Evolutionary conservation across 1,140 invertebrate species (phyloP), one percentile per base, ranked within the genome.

Genomic region (Zelostemma sp.): DNA sequence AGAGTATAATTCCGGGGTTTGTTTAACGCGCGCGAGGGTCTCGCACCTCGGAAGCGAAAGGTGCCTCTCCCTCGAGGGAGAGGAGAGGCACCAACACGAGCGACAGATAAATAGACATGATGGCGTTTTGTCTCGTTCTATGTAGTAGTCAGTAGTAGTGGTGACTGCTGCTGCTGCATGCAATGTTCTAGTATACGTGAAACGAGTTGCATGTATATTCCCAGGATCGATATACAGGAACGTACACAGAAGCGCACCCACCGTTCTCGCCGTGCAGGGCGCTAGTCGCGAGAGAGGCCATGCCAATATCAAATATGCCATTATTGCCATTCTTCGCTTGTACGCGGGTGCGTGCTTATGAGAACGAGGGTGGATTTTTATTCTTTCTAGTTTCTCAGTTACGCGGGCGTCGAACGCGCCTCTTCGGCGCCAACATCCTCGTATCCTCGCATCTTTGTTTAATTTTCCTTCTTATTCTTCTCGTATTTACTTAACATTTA

Each of bases 181-280:
- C n/a, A n/a, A n/a, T n/a, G n/a, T n/a, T n/a, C n/a, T n/a, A n/a
- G 35, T 38, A 3, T 14, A 38, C 53, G 56, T 14, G 46, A 6
- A 47, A 14, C 2, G 40, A 21, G 50, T 40, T 18, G 17, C 12
- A 65, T 64, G 68, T 75, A 69, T 69, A 73, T 75, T 78, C 74
- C 69, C 77, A 69, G 68, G 78, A 80, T 80, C 78, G 77, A 79
- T 80, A 80, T 75, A 80, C 21, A 74, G 75, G 77, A 71, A 79
- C 75, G 75, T 75, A 73, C 74, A 28, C 19, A 28, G 14, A 28
- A 49, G 21, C 45, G 45, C 18, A 19, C 25, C 6, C 65, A 38
- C 55, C 57, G 53, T 55, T 38, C 11, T 31, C 16, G 49, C 35
- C 56, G 55, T 47, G 45, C 46, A 45, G 60, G 60, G 48, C 40